Evolutionary conservation across 2,797 vertebrate genomes (phyloP), one percentile per base, ranked within the genome.

Genomic region (Eidolon dupreanum): DNA sequence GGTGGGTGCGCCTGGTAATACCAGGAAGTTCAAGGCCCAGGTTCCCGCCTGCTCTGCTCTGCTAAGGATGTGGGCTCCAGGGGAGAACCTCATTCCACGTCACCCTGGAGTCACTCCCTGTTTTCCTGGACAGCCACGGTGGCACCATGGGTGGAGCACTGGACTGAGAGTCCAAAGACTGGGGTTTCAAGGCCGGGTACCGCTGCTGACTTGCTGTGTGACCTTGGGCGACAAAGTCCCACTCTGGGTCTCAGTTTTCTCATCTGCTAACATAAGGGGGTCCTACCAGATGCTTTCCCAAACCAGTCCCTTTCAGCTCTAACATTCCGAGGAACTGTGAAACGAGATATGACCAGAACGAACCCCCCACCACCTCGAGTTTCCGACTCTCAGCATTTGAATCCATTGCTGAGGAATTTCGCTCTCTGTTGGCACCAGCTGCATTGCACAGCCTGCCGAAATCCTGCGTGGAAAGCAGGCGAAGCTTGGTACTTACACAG

Each of bases 161-260:
- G 93, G 85, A 75, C 75, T 43, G 82, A 83, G 70, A 93, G 43
- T 87, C 90, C 89, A 87, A 89, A 96, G 89, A 88, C 28, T 36
- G 24, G 65, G 87, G 75, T 75, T 95, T 95, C 92, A 85, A 95
- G 85, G 95, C 83, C 77, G 88, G 38, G 41, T 57, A 43, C 55
- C 91, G 74, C 75, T 43, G 13, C 38, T 77, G 92, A 96, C 90
- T 90, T 88, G 92, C 96, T 97, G 96, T 98, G 97, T 97, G 96
- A 98, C 95, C 96, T 94, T 83, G 78, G 96, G 94, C 93, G 93
- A 57, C 70, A 61, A 95, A 94, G 73, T 41, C 88, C 95, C 73
- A 71, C 88, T 96, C 95, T 92, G 93, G 96, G 82, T 94, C 88
- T 93, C 95, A 90, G 95, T 96, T 95, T 90, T 95, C 85, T 89